Conservation (phyloP, 1,140 invertebrate species). For the Papilio dardanus region DNA sequence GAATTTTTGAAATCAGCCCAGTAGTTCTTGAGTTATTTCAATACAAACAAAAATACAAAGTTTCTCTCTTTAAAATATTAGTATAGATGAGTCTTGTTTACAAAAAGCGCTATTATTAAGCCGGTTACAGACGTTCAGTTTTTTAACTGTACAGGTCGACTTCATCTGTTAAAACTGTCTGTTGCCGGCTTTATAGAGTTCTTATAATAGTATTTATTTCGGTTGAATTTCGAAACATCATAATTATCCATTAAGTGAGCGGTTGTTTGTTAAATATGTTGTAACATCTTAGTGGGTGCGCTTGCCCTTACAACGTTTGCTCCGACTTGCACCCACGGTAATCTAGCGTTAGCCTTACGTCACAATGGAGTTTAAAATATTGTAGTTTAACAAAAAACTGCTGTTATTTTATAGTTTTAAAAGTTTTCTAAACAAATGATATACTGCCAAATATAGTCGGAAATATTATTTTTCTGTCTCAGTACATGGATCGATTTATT, state of each 20-base stretch:
- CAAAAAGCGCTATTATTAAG: too few species aligned
- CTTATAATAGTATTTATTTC: neutral
- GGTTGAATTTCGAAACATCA: neutral
- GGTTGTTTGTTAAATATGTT: conserved; percentile 54
- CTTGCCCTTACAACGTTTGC: conserved; percentile 52
- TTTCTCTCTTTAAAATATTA: too few species aligned
- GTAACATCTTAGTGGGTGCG: conserved; percentile 59
- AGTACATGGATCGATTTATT: too few species aligned
- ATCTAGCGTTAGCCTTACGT: conserved; percentile 48
- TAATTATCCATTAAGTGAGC: conserved; percentile 8
- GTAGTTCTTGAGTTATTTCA: too few species aligned
- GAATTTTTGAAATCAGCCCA: too few species aligned
- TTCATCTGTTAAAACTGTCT: neutral
- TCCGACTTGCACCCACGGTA: conserved; percentile 54
- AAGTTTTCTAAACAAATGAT: too few species aligned
- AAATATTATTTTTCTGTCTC: too few species aligned
- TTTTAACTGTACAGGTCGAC: too few species aligned
- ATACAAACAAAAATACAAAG: too few species aligned
- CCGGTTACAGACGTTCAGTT: too few species aligned
- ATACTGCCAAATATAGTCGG: too few species aligned
- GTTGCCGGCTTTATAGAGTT: neutral
- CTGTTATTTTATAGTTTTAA: neutral
- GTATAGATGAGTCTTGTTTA: too few species aligned
- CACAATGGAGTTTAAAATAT: conserved; percentile 39
- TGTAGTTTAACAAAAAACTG: neutral